These are phyloP conservation scores for Chauna torquata DNA, from an alignment of 2,113 vertebrate genomes.

Conservation along the genomic window DNA sequence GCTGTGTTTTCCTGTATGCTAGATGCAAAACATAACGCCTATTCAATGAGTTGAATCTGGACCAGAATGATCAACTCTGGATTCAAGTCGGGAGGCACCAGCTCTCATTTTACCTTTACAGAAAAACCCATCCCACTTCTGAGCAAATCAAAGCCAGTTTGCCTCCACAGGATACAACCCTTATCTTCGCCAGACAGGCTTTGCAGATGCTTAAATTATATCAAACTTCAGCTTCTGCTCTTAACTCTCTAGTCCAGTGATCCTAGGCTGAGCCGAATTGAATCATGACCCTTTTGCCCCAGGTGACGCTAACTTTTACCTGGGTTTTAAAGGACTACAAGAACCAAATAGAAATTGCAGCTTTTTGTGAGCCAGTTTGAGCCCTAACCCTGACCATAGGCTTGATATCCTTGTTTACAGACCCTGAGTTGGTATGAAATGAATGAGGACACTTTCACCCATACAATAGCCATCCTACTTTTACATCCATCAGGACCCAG, in stretches of 20 bases:
- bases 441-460: background rate
- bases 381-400: background rate
- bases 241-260: background rate
- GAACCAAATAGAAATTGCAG: background rate
- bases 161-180: background rate
- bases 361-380: background rate
- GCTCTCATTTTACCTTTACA: background rate
- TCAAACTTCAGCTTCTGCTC: background rate
- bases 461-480: background rate
- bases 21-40: background rate
- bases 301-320: background rate
- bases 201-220: background rate
- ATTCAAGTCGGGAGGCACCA: background rate
- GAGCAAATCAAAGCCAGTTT: background rate
- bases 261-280: background rate
- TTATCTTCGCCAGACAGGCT: slow-evolving; percentile 13
- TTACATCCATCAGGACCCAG: background rate
- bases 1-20: accelerated
- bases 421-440: background rate
- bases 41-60: background rate
- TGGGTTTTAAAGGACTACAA: background rate
- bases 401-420: background rate
- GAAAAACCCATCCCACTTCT: background rate
- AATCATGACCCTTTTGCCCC: background rate
- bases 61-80: background rate